phyloP scores from a whole-genome alignment of 2,797 vertebrate genomes.

The Spheniscus humboldti region DNA sequence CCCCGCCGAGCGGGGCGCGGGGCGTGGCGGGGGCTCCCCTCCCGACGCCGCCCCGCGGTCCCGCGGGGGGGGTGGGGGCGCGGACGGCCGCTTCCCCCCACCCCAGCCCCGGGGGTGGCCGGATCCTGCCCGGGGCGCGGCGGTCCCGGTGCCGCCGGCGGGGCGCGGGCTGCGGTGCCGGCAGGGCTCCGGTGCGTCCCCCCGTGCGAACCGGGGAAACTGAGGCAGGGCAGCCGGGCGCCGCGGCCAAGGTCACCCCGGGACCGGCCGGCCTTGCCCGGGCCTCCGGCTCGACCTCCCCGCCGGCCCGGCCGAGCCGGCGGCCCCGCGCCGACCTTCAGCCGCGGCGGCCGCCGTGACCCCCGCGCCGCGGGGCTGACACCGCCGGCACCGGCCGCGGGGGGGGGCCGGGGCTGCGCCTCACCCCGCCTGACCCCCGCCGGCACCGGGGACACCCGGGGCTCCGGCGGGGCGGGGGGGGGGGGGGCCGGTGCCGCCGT shows the following conservation, averaged over 20 bases:
- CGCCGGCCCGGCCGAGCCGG: background rate
- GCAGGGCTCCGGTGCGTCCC: background rate
- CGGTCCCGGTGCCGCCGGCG: background rate
- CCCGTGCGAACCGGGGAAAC: background rate
- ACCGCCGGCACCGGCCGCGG: background rate
- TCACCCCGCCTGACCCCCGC: background rate
- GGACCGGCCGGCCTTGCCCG: background rate
- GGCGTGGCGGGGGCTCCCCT: too few relatives aligned
- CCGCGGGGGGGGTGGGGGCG: background rate
- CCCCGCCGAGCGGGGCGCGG: background rate
- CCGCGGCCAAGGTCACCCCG: constrained; percentile 32
- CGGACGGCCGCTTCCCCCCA: background rate
- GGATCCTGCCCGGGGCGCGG: background rate
- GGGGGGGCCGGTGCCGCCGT: background rate
- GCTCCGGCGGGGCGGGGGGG: background rate
- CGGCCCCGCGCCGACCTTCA: background rate
- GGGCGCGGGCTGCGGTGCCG: background rate
- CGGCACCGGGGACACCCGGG: background rate
- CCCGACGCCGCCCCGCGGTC: background rate
- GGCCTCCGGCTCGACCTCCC: background rate
- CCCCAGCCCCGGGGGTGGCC: background rate
- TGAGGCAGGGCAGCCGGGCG: background rate
- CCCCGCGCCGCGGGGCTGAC: background rate
- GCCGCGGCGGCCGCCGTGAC: background rate
- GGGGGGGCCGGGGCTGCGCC: background rate